Base-by-base conservation (phyloP, 2,113 vertebrate genomes). In the Cathartes aura region DNA sequence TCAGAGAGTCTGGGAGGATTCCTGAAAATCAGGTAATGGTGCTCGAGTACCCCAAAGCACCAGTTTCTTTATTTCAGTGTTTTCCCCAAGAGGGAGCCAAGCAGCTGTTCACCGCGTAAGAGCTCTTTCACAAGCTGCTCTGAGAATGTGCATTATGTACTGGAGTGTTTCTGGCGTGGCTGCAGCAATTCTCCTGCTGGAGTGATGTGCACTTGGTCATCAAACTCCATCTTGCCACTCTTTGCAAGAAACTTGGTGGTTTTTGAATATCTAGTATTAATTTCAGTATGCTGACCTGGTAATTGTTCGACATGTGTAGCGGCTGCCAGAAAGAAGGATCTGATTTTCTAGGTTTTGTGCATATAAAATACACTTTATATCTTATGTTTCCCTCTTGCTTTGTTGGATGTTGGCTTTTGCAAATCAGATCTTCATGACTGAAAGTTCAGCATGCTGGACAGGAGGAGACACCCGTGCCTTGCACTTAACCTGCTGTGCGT, bases 31-130 rank as follows among this genome's bases (percentile, higher is more conserved):
- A 58, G 79, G 71, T 86, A 73, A 70, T 2, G 18, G 26, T 75
- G 23, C 48, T 86, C 0, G 2, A 88, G 48, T 82, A 52, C 23
- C 18, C 73, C 16, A 63, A 72, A 47, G 38, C 47, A 45, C 26
- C 47, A 43, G 52, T 63, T 76, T 71, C 45, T 88, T 74, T 71
- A 63, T 72, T 84, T 84, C 76, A 72, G 34, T 78, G 56, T 92
- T 96, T 91, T 82, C 86, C 86, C 92, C 92, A 81, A 93, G 94
- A 86, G 92, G 90, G 94, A 97, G 92, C 80, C 90, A 94, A 71
- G 90, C 72, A 90, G 79, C 85, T 63, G 79, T 70, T 89, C 55
- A 6, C 42, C 2, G 8, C 1, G 0, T 26, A 63, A 60, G 43
- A 86, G 59, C 79, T 85, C 42, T 48, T 67, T 13, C 3, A 5